Evolutionary conservation across 2,888 invertebrate genomes (phyloP).

Genomic region (Nowickia ferox): DNA sequence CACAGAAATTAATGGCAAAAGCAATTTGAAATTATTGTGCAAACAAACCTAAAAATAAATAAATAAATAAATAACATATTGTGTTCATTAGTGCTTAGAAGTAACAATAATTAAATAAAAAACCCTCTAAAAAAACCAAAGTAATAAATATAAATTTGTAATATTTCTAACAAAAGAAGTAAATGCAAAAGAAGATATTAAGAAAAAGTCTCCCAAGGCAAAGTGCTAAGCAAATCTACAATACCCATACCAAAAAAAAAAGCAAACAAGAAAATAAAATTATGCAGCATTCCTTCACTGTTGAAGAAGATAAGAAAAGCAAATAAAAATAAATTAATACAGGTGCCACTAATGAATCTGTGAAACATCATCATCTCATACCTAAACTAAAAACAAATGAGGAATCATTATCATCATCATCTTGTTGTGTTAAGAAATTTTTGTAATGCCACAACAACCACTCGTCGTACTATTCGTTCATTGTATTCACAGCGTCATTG

Average conservation of each 20-base stretch:
- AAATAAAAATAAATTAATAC: not conserved
- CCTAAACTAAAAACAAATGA: constrained; percentile 30
- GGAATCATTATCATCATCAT: not conserved
- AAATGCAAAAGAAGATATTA: not conserved
- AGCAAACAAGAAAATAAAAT: not conserved
- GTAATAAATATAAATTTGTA: constrained; percentile 18
- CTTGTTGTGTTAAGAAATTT: constrained; percentile 23
- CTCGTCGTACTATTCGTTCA: constrained; percentile 1
- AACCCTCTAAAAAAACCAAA: not conserved
- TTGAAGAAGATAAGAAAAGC: too few relatives aligned
- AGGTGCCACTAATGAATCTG: not conserved
- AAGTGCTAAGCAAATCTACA: not conserved
- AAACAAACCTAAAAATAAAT: constrained; percentile 1
- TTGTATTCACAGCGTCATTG: constrained; percentile 21
- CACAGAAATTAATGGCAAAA: constrained; percentile 27
- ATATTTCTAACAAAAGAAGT: not conserved
- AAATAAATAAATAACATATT: constrained; percentile 51
- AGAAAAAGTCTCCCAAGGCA: constrained; percentile 7
- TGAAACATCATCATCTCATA: not conserved
- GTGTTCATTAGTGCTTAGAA: constrained; percentile 70
- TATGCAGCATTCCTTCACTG: not conserved
- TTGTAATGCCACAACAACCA: constrained; percentile 45
- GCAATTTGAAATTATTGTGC: constrained; percentile 23
- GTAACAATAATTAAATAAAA: constrained; percentile 25
- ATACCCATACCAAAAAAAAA: not conserved